These are phyloP conservation scores for Leptoclinus maculatus DNA, from an alignment of 2,797 vertebrate species.

Conservation along the genomic window DNA sequence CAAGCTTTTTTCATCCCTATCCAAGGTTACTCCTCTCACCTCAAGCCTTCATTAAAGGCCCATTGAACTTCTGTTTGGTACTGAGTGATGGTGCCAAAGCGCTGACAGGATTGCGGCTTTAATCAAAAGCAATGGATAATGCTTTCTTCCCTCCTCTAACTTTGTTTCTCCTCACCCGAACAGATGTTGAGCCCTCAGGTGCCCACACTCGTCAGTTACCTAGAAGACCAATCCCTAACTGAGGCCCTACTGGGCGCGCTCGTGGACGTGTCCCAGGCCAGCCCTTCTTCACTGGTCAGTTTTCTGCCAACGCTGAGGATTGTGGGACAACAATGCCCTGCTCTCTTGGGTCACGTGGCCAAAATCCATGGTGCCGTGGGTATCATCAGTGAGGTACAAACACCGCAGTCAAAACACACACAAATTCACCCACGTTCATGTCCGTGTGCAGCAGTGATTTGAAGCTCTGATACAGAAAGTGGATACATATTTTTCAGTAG, in stretches of 20 bases:
- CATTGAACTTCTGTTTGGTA: conserved; percentile 18
- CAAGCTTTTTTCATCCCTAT: conserved; percentile 41
- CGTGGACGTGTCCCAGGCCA: conserved; percentile 87
- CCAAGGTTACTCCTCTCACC: conserved; percentile 32
- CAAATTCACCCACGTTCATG: background rate
- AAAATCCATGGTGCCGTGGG: conserved; percentile 94
- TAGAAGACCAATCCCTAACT: conserved; percentile 84
- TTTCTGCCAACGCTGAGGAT: conserved; percentile 87
- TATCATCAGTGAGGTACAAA: conserved; percentile 88
- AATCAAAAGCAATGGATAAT: background rate
- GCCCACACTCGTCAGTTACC: conserved; percentile 83
- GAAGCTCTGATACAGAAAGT: background rate
- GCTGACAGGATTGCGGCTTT: background rate
- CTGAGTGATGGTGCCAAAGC: background rate
- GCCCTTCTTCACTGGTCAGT: conserved; percentile 85
- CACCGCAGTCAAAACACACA: background rate
- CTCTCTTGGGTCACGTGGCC: conserved; percentile 88
- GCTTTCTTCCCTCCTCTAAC: background rate
- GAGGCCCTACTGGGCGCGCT: conserved; percentile 88
- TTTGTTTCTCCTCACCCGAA: conserved; percentile 8
- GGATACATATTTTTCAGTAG: background rate
- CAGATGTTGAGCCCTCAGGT: conserved; percentile 90
- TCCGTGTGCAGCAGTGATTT: background rate
- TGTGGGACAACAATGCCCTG: conserved; percentile 84
- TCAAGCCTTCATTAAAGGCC: conserved; percentile 31